Evolutionary conservation across 1,140 invertebrate species (phyloP), one percentile per base, ranked within the genome.

Genomic region (Drosophila pallidifrons): DNA sequence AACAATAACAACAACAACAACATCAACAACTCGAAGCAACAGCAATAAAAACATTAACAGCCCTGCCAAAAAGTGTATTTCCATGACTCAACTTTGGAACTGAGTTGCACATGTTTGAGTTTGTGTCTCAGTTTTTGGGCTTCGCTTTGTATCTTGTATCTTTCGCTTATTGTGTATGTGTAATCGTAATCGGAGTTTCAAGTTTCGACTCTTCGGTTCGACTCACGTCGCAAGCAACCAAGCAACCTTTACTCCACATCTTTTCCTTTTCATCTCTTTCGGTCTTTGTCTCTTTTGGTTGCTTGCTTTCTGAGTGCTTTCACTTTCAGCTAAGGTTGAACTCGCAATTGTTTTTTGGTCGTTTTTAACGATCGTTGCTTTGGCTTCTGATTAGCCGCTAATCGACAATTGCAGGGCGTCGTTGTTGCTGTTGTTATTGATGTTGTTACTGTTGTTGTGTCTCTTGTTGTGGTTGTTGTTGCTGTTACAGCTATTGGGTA

Each of bases 321-420:
- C 83, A 87, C 83, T 87, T 87, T 87, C 83, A 78, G 47, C 77
- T 81, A 86, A 85, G 54, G 38, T 55, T 72, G 49, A 45, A n/a
- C 51, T 51, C 60, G 76, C 82, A 87, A 88, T 88, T 80, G 82
- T 78, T 71, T 75, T 75, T 75, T 77, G 68, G 71, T 81, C 43
- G 38, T 28, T 70, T 25, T 49, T 71, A 60, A 30, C 61, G 71
- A 70, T 75, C 75, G 68, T 45, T 85, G 75, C 68, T 55, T 75
- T 76, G 64, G 64, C 73, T 77, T 80, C 73, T 83, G 77, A 83
- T 83, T 83, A 83, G 81, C 77, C 59, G 60, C 51, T 70, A 79
- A 78, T 67, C 51, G 67, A 61, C 77, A 71, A 49, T 68, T 71
- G 61, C 41, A 41, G 71, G 71, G 64, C 71, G 64, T 13, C 10